Conservation (phyloP, 1,140 invertebrate genomes). For the Drosophila quadrilineata region DNA sequence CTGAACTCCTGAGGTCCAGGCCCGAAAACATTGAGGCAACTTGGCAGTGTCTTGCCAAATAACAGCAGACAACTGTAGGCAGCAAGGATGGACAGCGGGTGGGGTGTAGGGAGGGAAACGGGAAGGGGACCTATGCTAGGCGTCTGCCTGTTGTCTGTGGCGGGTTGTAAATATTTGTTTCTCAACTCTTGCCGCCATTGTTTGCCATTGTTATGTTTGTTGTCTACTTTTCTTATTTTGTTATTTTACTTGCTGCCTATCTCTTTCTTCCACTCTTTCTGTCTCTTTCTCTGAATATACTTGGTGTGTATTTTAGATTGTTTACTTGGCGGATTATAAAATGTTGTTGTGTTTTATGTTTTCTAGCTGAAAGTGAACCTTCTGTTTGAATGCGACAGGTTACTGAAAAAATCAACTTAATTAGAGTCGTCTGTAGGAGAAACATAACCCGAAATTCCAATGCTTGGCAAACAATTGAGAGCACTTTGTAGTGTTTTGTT, state of each 20-base stretch:
- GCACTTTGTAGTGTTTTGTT: slow-evolving; percentile 34
- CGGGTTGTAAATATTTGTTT: slow-evolving; percentile 75
- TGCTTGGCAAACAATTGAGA: slow-evolving; percentile 56
- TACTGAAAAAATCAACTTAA: slow-evolving; percentile 2
- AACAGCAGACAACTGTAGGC: slow-evolving; percentile 47
- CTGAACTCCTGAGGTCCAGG: background rate
- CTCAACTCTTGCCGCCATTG: slow-evolving; percentile 68
- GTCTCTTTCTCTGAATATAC: background rate
- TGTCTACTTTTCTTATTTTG: slow-evolving; percentile 65
- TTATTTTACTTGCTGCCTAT: slow-evolving; percentile 17
- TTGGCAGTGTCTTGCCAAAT: slow-evolving; percentile 54
- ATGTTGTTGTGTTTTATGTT: slow-evolving; percentile 66
- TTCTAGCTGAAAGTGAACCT: slow-evolving; percentile 31
- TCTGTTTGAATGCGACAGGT: too few species aligned
- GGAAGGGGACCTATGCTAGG: background rate
- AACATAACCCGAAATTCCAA: background rate
- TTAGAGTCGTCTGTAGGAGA: background rate
- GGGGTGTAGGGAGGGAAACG: background rate
- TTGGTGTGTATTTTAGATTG: slow-evolving; percentile 6
- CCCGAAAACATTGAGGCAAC: slow-evolving; percentile 48
- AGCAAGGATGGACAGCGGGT: background rate
- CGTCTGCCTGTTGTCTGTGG: slow-evolving; percentile 24
- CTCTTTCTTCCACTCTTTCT: background rate
- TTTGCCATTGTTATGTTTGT: slow-evolving; percentile 53
- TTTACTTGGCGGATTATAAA: slow-evolving; percentile 69